phyloP scores from a whole-genome alignment of 2,797 vertebrate species.

The Synanceia verrucosa region DNA sequence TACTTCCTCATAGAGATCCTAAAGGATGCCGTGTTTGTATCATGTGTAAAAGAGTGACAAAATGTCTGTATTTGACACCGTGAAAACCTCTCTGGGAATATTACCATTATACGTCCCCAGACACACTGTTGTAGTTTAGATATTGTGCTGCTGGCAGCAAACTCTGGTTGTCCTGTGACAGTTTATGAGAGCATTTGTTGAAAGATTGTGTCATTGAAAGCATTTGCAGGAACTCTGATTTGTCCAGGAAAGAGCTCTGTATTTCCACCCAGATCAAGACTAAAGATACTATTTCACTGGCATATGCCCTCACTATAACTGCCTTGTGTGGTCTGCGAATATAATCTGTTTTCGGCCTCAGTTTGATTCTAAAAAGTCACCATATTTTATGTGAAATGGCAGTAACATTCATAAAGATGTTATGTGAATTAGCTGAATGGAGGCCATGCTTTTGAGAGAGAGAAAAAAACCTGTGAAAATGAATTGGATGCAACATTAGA shows the following conservation, averaged over 20 bases:
- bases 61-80: too few relatives aligned
- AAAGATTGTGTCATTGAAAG: conserved; percentile 42
- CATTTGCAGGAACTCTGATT: conserved; percentile 30
- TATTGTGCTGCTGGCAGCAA: conserved; percentile 19
- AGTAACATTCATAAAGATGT: not conserved
- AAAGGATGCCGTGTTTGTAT: too few relatives aligned
- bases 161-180: not conserved
- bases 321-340: not conserved
- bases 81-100: too few relatives aligned
- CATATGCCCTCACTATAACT: not conserved
- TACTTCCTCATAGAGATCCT: too few relatives aligned
- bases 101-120: too few relatives aligned
- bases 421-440: conserved; percentile 15
- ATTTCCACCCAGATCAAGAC: conserved; percentile 1
- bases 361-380: conserved; percentile 2
- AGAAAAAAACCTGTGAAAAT: conserved; percentile 14
- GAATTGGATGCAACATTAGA: conserved; percentile 31
- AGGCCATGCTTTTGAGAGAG: not conserved
- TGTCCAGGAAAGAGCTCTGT: conserved; percentile 25
- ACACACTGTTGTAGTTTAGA: not conserved
- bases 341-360: not conserved
- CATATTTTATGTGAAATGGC: conserved; percentile 17
- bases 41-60: too few relatives aligned
- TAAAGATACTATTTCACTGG: not conserved
- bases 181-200: conserved; percentile 39